Evolutionary conservation across 1,140 invertebrate genomes (phyloP).

Genomic region (Heliconius himera): DNA sequence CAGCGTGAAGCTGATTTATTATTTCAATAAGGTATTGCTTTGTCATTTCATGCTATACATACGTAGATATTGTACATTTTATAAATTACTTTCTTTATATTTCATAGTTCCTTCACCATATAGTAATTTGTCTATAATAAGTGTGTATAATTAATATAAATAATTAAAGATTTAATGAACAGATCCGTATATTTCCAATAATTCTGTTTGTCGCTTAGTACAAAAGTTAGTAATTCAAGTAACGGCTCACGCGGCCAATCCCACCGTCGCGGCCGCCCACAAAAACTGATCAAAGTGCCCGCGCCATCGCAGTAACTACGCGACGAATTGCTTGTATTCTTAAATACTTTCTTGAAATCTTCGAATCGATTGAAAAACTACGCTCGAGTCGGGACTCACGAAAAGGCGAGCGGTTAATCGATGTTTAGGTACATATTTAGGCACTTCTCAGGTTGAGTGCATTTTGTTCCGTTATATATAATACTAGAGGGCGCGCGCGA

Average conservation of each 20-base stretch:
- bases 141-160: not conserved
- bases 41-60: not conserved
- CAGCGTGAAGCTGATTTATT: too few relatives aligned
- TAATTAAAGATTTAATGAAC: not conserved
- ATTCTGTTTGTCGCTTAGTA: conserved; percentile 34
- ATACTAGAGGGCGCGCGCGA: too few relatives aligned
- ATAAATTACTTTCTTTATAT: not conserved
- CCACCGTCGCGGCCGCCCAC: conserved; percentile 55
- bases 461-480: not conserved
- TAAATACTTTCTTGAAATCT: conserved; percentile 52
- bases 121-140: not conserved
- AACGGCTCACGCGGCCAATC: conserved; percentile 57
- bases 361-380: conserved; percentile 63
- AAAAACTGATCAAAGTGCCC: conserved; percentile 75
- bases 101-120: not conserved
- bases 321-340: conserved; percentile 71
- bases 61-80: not conserved
- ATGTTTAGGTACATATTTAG: conserved; percentile 43
- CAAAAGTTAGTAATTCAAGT: conserved; percentile 59
- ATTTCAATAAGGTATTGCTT: not conserved
- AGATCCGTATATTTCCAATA: not conserved
- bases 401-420: conserved; percentile 63
- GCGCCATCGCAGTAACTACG: conserved; percentile 59
- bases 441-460: not conserved
- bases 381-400: conserved; percentile 51